A percentile compares a stretch with the other conserved stretches of the same genome.
Evolutionary conservation across 1,140 invertebrate species (phyloP).

Genomic region (Sycophila sp.): DNA sequence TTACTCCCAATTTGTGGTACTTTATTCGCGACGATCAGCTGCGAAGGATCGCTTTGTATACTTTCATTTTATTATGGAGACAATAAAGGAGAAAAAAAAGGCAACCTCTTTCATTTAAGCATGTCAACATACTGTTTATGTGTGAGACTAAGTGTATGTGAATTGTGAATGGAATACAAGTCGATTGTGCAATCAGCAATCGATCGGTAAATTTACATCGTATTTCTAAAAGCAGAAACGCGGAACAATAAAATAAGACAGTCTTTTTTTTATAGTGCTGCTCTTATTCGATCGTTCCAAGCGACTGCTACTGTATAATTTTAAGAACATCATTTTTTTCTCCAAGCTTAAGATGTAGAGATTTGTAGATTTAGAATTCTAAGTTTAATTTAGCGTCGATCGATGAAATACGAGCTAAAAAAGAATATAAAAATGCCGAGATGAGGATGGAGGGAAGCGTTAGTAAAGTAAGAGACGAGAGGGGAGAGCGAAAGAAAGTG

Average conservation of each 20-base stretch:
- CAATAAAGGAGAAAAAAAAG: conserved; percentile 39
- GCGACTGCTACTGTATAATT: too few relatives aligned
- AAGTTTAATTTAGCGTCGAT: conserved; percentile 1
- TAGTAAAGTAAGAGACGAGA: conserved; percentile 46
- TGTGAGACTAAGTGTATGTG: neutral
- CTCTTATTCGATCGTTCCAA: too few relatives aligned
- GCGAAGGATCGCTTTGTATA: conserved; percentile 20
- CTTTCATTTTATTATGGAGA: conserved; percentile 37
- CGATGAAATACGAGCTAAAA: neutral
- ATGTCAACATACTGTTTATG: too few relatives aligned
- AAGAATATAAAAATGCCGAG: conserved; percentile 36
- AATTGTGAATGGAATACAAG: neutral
- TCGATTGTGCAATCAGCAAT: conserved; percentile 56
- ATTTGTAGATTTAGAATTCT: neutral
- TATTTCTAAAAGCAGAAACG: conserved; percentile 64
- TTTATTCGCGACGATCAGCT: conserved; percentile 15
- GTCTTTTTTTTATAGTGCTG: neutral
- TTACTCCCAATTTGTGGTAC: conserved; percentile 27
- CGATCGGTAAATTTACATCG: conserved; percentile 62
- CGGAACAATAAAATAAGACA: neutral
- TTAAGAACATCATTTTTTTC: too few relatives aligned
- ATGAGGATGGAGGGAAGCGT: conserved; percentile 33
- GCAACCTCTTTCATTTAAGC: neutral
- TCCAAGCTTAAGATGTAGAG: too few relatives aligned
- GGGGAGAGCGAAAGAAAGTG: conserved; percentile 46